Percentiles rank a stretch among this genome's conserved stretches.
These are phyloP conservation scores for Heloderma charlesbogerti DNA, from an alignment of 2,113 vertebrate genomes.

Conservation along the genomic window DNA sequence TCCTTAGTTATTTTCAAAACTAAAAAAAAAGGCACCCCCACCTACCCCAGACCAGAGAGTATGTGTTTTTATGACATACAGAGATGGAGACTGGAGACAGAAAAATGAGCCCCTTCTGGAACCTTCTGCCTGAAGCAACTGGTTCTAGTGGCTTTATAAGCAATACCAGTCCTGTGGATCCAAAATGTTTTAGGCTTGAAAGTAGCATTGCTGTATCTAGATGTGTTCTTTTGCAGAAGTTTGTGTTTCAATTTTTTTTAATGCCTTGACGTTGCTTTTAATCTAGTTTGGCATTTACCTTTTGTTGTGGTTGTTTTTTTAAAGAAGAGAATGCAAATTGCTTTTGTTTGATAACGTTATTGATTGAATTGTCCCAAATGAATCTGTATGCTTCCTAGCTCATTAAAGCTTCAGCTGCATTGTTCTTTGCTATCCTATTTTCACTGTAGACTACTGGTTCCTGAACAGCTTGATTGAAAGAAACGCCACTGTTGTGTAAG, in stretches of 20 bases:
- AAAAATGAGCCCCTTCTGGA: not conserved
- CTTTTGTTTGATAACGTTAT: slow-evolving; percentile 26
- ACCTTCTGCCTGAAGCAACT: not conserved
- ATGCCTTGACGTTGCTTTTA: not conserved
- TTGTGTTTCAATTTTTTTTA: not conserved
- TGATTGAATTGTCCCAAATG: slow-evolving; percentile 26
- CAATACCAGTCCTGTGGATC: not conserved
- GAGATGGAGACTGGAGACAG: not conserved
- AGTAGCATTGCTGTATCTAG: not conserved
- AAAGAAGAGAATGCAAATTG: slow-evolving; percentile 3
- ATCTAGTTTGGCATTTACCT: not conserved
- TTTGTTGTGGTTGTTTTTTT: not conserved
- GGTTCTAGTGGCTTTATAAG: not conserved
- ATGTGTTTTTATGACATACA: not conserved
- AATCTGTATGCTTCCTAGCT: slow-evolving; percentile 34
- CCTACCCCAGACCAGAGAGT: not conserved
- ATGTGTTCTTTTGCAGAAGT: not conserved
- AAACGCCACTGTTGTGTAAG: slow-evolving; percentile 14
- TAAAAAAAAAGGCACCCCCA: not conserved
- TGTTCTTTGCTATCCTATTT: slow-evolving; percentile 4
- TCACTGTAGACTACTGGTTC: slow-evolving; percentile 12
- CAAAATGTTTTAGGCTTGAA: not conserved
- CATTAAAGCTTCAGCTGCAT: not conserved
- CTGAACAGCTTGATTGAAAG: slow-evolving; percentile 10
- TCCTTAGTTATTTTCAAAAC: not conserved